Evolutionary conservation across 2,888 invertebrate species (phyloP), one percentile per base, ranked within the genome.

Genomic region (Athripsodes cinereus): DNA sequence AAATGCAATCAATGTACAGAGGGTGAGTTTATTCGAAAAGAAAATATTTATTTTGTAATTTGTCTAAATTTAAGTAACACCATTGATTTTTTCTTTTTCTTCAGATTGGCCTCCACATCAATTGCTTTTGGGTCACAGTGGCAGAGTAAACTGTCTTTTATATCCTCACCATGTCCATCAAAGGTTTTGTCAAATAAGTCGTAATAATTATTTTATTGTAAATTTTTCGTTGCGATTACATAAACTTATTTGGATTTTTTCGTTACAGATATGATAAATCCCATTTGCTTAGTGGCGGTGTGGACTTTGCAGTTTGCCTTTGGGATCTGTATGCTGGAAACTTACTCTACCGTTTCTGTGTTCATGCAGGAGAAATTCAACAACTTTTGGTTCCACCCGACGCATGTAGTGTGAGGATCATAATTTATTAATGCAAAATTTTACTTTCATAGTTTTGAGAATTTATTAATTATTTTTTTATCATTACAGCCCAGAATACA

Each of bases 351-450:
- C 84, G 96, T 2, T 99, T 98, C 78, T 96, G 96, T 68, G 96
- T 97, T 0, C 98, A 99, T 72, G 98, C 97, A 1, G 99, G 98
- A 0, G 96, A 97, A 76, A 92, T 99, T 13, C 90, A 92, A 0
- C 95, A 96, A 72, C 80, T 99, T 1, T 78, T 96, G 54, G 94
- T 98, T 3, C 97, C 98, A 16, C 98, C 98, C 0, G 88, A 90
- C 63, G 92, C 90, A 64, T 91, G 91, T 68, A 92, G 88, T 71
- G 88, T 90, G 72, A 81, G 86, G 80, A 18, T 40, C 16, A 40
- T 40, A 31, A 6, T 8, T 31, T 31, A 8, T 8, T 31, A 11
- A 31, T 40, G 40, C 5, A 40, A 8, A 8, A 40, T 16, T 40
- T 40, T 26, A 26, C 26, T 40, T 40, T 3, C 40, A 13, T n/a